phyloP scores from a whole-genome alignment of 30 jellyfish, hydroid and myxozoan genomes.

The Aurelia sp. region DNA sequence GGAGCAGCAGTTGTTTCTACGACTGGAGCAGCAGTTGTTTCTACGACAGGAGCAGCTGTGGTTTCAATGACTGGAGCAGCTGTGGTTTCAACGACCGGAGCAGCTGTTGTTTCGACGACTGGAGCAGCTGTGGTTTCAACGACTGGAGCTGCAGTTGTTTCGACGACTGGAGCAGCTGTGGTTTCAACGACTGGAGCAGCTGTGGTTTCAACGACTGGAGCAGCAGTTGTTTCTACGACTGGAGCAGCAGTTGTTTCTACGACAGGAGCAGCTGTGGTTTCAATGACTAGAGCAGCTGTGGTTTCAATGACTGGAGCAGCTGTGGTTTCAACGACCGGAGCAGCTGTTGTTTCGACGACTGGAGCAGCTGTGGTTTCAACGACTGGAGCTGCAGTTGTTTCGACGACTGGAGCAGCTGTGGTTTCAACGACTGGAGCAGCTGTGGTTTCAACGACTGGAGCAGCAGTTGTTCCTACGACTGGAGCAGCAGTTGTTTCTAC shows the following conservation, averaged over 20 bases:
- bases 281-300: constrained; percentile 6
- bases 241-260: constrained; percentile 15
- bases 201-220: constrained; percentile 22
- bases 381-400: constrained; percentile 24
- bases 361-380: constrained; percentile 13
- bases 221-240: constrained; percentile 5
- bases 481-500: neutral
- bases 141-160: constrained; percentile 49
- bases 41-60: constrained; percentile 4
- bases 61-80: constrained; percentile 11
- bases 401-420: constrained; percentile 5
- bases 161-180: constrained; percentile 36
- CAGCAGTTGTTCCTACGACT: constrained; percentile 1
- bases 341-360: constrained; percentile 13
- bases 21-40: constrained; percentile 42
- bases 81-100: neutral
- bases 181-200: constrained; percentile 44
- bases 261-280: constrained; percentile 19
- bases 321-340: neutral
- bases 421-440: constrained; percentile 22
- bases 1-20: constrained; percentile 31
- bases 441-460: neutral
- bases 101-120: constrained; percentile 25
- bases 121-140: constrained; percentile 6
- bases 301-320: neutral